These are phyloP conservation scores for Drosophila paramelanica DNA, from an alignment of 2,888 invertebrate genomes.

Conservation along the genomic window DNA sequence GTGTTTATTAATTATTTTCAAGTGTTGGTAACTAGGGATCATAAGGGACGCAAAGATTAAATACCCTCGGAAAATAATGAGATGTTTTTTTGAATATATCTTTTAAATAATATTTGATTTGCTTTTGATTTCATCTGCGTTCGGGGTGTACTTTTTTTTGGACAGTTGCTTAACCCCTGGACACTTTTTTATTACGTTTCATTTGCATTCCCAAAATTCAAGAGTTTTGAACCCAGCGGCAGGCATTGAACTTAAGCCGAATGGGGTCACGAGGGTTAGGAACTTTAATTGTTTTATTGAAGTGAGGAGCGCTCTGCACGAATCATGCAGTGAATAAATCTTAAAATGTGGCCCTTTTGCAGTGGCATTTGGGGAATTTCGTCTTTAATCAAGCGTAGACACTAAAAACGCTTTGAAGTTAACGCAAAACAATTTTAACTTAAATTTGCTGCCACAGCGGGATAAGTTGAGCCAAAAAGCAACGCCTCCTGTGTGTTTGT, in stretches of 20 bases:
- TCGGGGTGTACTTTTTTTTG: not conserved
- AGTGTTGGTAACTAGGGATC: not conserved
- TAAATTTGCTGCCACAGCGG: slow-evolving; percentile 1
- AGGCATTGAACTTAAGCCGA: slow-evolving; percentile 26
- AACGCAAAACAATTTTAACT: slow-evolving; percentile 22
- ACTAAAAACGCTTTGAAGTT: slow-evolving; percentile 44
- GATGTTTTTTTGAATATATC: slow-evolving; percentile 1
- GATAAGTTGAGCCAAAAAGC: not conserved
- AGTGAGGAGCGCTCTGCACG: too few relatives aligned
- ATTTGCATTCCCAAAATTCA: slow-evolving; percentile 31
- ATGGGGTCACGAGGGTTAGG: slow-evolving; percentile 1
- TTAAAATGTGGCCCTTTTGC: not conserved
- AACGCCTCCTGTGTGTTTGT: not conserved
- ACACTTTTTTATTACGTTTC: slow-evolving; percentile 14
- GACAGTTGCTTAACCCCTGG: slow-evolving; percentile 29
- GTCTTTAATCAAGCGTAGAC: slow-evolving; percentile 29
- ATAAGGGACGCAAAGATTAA: not conserved
- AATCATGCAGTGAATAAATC: not conserved
- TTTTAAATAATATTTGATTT: slow-evolving; percentile 29
- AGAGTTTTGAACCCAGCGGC: slow-evolving; percentile 34
- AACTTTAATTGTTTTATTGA: slow-evolving; percentile 28
- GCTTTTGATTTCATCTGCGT: slow-evolving; percentile 25
- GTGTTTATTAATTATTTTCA: slow-evolving; percentile 35
- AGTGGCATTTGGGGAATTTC: slow-evolving; percentile 16
- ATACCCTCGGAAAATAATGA: not conserved